phyloP scores from a whole-genome alignment of 2,888 invertebrate species.

The Chelonus formosanus region DNA sequence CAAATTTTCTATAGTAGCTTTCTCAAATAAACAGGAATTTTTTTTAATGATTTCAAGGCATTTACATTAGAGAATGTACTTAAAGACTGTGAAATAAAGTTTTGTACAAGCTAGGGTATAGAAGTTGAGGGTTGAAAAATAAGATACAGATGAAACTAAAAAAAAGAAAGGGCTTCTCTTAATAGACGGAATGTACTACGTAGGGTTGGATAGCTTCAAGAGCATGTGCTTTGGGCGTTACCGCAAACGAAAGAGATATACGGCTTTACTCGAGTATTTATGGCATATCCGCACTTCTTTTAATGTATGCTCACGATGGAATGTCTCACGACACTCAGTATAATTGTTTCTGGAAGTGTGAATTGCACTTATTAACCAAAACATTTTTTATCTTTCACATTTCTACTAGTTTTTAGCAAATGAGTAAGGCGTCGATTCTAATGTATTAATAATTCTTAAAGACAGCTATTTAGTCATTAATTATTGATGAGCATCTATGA shows the following conservation, averaged over 20 bases:
- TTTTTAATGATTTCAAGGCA: slow-evolving; percentile 10
- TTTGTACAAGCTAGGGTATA: no score
- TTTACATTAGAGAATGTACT: slow-evolving; percentile 1
- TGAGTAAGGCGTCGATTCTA: slow-evolving; percentile 18
- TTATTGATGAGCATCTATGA: neutral
- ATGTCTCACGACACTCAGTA: slow-evolving; percentile 56
- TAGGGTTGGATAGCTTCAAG: slow-evolving; percentile 43
- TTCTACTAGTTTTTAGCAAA: slow-evolving; percentile 16
- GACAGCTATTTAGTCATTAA: neutral
- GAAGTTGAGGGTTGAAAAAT: no score
- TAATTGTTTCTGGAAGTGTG: slow-evolving; percentile 63
- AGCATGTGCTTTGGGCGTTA: slow-evolving; percentile 64
- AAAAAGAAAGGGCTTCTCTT: slow-evolving; percentile 1
- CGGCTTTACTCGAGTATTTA: slow-evolving; percentile 62
- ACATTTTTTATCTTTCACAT: slow-evolving; percentile 20
- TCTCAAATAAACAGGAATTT: slow-evolving; percentile 30
- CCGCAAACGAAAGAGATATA: slow-evolving; percentile 63
- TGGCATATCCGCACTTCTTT: slow-evolving; percentile 62
- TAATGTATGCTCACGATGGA: slow-evolving; percentile 48
- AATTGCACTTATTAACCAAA: slow-evolving; percentile 56
- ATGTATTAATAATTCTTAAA: slow-evolving; percentile 5
- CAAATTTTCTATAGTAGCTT: slow-evolving; percentile 26
- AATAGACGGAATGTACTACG: neutral
- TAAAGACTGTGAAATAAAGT: no score
- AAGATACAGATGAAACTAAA: neutral